Base-by-base conservation (phyloP, 2,888 invertebrate genomes). In the Icerya purchasi region DNA sequence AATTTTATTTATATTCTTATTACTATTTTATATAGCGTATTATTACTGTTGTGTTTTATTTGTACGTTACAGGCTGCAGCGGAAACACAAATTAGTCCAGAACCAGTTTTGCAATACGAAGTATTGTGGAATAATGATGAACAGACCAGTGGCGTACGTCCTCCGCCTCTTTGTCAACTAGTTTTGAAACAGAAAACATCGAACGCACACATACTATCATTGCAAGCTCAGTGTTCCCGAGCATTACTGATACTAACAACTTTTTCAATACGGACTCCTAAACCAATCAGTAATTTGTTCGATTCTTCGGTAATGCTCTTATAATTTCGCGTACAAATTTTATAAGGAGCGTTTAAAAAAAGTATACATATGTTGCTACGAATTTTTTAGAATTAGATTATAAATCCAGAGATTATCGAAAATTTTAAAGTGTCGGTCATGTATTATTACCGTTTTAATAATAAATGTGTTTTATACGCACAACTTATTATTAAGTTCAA, bases 141-240 rank as follows among this genome's bases (percentile, higher is more conserved):
- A 56, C 59, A 54, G 14, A 54, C 53, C 20, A 62, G 36, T 49
- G 56, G 54, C 22, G 54, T 54, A 23, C 52, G 59, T 52, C 21
- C 36, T 23, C 62, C 54, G 53, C 61, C 90, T 1, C 74, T 94
- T 60, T 82, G 83, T 0, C 82, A 85, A 70, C 75, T 88, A 53
- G 88, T 90, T 0, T 74, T 88, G 62, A 81, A 82, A 62, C 87
- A 87, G 68, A 80, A 81, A 65, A 75, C 76, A 59, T 81, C 84
- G 1, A 84, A 86, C 71, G 80, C 80, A 63, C 83, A 85, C 65
- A 75, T 90, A 64, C 73, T 93, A 8, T 78, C 82, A 65, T 74
- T 90, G 60, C 90, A 92, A 71, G 81, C 82, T 66, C 87, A 91
- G 71, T 74, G 92, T 58, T 80, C 83, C 1, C 76, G 81, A 63